Conservation (phyloP, 2,888 invertebrate genomes). For the Platycnemis pennipes region DNA sequence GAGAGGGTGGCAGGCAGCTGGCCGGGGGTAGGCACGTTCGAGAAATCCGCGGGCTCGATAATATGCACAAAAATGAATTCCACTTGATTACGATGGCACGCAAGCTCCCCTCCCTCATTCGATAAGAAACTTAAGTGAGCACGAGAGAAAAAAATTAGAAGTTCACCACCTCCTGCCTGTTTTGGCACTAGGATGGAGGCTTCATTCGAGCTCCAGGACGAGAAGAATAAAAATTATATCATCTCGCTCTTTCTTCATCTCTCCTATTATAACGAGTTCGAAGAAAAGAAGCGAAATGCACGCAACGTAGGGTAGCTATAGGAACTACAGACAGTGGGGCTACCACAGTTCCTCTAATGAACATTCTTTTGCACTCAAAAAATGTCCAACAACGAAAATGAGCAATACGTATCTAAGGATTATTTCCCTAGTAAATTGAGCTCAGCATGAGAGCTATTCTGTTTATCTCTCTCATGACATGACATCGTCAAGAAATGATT, state of each 20-base stretch:
- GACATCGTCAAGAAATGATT: background rate
- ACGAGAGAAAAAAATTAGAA: background rate
- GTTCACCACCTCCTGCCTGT: background rate
- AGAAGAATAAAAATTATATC: background rate
- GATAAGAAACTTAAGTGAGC: background rate
- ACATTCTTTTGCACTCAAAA: background rate
- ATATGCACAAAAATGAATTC: constrained; percentile 1
- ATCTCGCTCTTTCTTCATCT: no score
- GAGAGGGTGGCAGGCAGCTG: background rate
- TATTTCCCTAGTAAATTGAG: background rate
- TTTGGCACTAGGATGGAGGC: background rate
- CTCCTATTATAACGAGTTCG: background rate
- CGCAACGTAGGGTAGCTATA: background rate
- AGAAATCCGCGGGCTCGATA: background rate
- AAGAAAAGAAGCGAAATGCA: constrained; percentile 9
- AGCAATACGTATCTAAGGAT: background rate
- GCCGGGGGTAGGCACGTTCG: background rate
- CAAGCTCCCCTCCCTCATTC: background rate
- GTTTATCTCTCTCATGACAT: background rate
- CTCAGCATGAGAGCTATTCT: background rate
- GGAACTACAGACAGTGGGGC: background rate
- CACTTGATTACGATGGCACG: constrained; percentile 43
- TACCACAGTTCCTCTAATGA: background rate
- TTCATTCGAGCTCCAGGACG: background rate
- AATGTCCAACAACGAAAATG: background rate